Evolutionary conservation across 2,113 vertebrate species (phyloP).

Genomic region (Aspidoscelis tigris): DNA sequence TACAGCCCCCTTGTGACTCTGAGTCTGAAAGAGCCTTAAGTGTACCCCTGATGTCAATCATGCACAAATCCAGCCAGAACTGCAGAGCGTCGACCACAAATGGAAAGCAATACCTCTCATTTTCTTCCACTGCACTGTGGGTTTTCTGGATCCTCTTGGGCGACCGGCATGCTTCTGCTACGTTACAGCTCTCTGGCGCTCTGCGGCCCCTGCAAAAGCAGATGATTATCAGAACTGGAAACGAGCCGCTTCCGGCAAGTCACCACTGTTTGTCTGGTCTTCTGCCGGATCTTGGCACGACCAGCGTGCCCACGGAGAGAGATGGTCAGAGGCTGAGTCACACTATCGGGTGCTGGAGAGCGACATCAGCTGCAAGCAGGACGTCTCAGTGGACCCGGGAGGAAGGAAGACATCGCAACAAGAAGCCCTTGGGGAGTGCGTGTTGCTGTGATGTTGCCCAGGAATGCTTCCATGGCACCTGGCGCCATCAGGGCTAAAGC

Average conservation of each 20-base stretch:
- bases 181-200: background rate
- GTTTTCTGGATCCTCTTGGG: background rate
- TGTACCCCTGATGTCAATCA: background rate
- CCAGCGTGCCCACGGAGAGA: background rate
- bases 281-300: background rate
- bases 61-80: background rate
- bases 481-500: background rate
- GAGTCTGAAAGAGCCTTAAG: background rate
- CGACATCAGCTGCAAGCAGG: background rate
- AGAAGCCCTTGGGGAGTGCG: background rate
- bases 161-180: background rate
- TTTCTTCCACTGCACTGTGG: background rate
- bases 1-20: background rate
- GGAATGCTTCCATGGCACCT: background rate
- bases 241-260: background rate
- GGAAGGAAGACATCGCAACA: conserved; percentile 27
- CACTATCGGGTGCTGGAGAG: background rate
- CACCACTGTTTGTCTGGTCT: background rate
- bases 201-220: background rate
- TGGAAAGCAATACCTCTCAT: background rate
- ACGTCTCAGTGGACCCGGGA: background rate
- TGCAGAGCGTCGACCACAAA: background rate
- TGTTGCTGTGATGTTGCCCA: background rate
- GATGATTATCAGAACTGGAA: fast-evolving
- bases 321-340: conserved; percentile 12